A percentile compares a stretch with the other conserved stretches of the same genome.
phyloP scores from a whole-genome alignment of 2,888 invertebrate species.

The Bellardia bayeri region DNA sequence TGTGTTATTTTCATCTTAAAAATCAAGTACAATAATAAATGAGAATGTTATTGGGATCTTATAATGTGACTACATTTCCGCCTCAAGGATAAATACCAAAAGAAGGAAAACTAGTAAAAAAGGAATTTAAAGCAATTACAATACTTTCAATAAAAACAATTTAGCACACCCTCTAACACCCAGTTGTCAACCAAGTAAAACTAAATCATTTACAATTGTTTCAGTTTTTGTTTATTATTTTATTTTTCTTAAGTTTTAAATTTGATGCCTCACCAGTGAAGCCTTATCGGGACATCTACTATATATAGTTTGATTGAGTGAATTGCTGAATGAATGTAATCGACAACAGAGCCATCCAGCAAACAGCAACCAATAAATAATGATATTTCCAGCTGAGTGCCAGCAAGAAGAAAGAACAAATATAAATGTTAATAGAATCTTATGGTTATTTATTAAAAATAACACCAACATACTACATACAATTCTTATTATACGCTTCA shows the following conservation, averaged over 20 bases:
- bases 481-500: too few relatives aligned
- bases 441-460: constrained; percentile 8
- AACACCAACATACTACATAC: not conserved
- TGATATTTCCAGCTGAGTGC: constrained; percentile 24
- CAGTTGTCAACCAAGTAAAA: not conserved
- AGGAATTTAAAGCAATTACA: constrained; percentile 26
- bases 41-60: not conserved
- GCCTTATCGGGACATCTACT: not conserved
- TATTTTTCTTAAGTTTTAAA: not conserved
- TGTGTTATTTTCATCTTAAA: not conserved
- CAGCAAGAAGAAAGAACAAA: not conserved
- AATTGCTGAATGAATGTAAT: not conserved
- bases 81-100: constrained; percentile 24
- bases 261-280: not conserved
- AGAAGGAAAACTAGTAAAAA: not conserved
- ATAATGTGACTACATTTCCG: constrained; percentile 11
- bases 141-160: constrained; percentile 3
- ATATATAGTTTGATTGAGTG: not conserved
- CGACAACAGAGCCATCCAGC: not conserved
- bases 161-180: not conserved
- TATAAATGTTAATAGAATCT: constrained; percentile 29
- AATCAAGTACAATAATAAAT: not conserved
- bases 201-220: constrained; percentile 3
- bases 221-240: not conserved
- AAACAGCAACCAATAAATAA: constrained; percentile 31